Percentiles rank a stretch among this genome's conserved stretches.
phyloP scores from a whole-genome alignment of 2,797 vertebrate genomes.

The Sebastiscus albofasciatus region DNA sequence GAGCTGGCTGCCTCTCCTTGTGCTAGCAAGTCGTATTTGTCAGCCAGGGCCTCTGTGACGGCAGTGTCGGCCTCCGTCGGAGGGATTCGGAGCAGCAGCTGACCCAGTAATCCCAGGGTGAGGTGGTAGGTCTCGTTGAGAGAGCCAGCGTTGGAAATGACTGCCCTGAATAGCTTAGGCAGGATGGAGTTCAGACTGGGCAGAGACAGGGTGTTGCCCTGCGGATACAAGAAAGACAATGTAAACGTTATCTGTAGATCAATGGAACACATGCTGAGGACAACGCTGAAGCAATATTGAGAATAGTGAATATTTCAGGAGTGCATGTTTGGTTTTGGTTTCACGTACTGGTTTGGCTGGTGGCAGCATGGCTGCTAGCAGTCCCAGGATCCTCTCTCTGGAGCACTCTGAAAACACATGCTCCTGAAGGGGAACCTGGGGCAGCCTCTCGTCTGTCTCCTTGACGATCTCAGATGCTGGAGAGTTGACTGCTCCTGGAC shows the following conservation, averaged over 20 bases:
- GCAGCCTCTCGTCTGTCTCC: slow-evolving; percentile 80
- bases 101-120: slow-evolving; percentile 94
- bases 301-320: neutral
- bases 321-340: neutral
- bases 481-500: slow-evolving; percentile 65
- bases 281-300: neutral
- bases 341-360: slow-evolving; percentile 87
- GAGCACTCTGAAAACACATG: slow-evolving; percentile 97
- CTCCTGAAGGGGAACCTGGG: slow-evolving; percentile 87
- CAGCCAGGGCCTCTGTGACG: slow-evolving; percentile 89
- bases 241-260: neutral
- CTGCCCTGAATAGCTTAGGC: slow-evolving; percentile 95
- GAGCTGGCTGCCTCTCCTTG: slow-evolving; percentile 79
- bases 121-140: slow-evolving; percentile 97
- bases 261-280: neutral
- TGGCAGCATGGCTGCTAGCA: slow-evolving; percentile 96
- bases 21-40: slow-evolving; percentile 87
- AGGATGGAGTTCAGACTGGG: slow-evolving; percentile 91
- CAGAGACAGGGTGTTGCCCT: slow-evolving; percentile 86
- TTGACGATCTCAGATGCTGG: slow-evolving; percentile 72
- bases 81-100: slow-evolving; percentile 89
- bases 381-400: slow-evolving; percentile 95
- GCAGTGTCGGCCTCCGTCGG: slow-evolving; percentile 91
- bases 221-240: neutral
- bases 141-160: slow-evolving; percentile 95